Conservation (phyloP, 64 coral and sea anemone genomes). For the Montipora cactus region DNA sequence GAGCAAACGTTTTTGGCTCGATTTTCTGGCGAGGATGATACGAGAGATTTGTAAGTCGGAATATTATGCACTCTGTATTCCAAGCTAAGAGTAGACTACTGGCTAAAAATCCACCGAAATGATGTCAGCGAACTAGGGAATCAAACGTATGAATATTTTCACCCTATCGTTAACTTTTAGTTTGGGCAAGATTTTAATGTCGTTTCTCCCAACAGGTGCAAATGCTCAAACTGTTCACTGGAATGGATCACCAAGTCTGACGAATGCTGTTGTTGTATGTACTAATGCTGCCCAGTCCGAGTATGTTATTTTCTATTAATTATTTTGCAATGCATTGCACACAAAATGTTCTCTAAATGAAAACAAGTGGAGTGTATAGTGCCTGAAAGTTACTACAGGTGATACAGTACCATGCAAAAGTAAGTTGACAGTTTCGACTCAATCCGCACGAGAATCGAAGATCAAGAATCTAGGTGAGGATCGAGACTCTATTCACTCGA, state of each 20-base stretch:
- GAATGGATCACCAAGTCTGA: conserved; percentile 17
- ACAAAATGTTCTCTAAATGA: not conserved
- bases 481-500: too few species aligned
- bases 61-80: not conserved
- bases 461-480: too few species aligned
- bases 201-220: not conserved
- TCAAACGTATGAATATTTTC: not conserved
- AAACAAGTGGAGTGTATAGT: not conserved
- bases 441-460: too few species aligned
- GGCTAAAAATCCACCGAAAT: not conserved
- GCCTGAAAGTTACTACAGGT: not conserved
- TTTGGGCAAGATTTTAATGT: not conserved
- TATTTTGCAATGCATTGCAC: not conserved
- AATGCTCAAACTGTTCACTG: not conserved
- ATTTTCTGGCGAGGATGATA: conserved; percentile 38
- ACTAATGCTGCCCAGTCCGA: not conserved
- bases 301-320: conserved; percentile 3
- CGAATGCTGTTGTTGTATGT: conserved; percentile 57
- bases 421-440: too few species aligned
- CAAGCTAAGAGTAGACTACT: not conserved
- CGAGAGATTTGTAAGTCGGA: conserved; percentile 23
- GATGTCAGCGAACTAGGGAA: not conserved
- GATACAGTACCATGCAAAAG: not conserved
- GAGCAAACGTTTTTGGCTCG: not conserved
- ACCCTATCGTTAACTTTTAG: not conserved